Evolutionary conservation across 2,113 vertebrate genomes (phyloP).

Genomic region (Rhynchopsitta pachyrhyncha): DNA sequence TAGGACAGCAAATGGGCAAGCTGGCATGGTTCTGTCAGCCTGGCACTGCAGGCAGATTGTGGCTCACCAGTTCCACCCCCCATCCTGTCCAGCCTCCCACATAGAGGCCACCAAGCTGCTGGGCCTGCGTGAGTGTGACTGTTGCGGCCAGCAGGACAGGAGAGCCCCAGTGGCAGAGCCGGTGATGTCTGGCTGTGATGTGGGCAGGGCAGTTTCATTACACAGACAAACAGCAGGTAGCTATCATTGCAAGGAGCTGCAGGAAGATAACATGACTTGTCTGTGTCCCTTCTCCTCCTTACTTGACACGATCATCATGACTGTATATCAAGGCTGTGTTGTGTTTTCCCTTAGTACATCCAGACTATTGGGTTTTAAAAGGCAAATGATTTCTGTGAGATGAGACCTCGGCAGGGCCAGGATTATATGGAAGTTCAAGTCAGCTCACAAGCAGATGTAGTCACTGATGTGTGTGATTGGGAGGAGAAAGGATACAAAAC

Average conservation of each 20-base stretch:
- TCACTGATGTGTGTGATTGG: background rate
- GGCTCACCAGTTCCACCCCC: background rate
- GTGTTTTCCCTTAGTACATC: background rate
- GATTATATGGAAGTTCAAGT: background rate
- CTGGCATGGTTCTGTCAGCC: background rate
- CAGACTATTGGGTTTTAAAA: background rate
- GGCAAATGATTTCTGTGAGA: background rate
- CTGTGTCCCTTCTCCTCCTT: background rate
- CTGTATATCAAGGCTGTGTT: fast-evolving
- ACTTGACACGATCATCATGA: background rate
- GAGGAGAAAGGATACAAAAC: background rate
- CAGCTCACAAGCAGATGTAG: background rate
- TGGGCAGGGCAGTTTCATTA: background rate
- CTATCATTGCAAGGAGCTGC: background rate
- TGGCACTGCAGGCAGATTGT: background rate
- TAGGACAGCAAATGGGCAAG: background rate
- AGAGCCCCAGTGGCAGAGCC: background rate
- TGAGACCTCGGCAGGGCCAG: background rate
- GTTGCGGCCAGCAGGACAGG: background rate
- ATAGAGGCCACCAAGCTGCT: background rate
- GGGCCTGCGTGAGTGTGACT: background rate
- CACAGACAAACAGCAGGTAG: background rate
- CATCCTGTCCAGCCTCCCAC: background rate
- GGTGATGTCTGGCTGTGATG: fast-evolving
- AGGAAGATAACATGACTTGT: background rate